These are phyloP conservation scores for Sepiola atlantica DNA, from an alignment of 2,888 invertebrate genomes.

Conservation along the genomic window DNA sequence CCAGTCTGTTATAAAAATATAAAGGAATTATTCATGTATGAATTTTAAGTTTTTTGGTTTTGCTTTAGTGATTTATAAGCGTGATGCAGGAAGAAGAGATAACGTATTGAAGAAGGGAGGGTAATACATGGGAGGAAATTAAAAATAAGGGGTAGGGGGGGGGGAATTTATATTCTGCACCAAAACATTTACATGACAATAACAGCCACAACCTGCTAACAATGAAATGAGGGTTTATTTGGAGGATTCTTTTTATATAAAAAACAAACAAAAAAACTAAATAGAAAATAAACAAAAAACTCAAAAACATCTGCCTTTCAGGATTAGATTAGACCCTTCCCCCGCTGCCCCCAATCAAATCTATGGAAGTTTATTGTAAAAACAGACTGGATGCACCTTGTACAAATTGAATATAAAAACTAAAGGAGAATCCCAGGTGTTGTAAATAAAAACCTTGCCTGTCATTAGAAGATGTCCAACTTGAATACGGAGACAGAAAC, in stretches of 20 bases:
- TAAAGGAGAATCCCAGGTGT: not conserved
- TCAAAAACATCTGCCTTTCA: not conserved
- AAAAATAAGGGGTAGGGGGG: too few relatives aligned
- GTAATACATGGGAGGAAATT: too few relatives aligned
- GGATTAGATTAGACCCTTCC: not conserved
- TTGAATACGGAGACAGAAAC: not conserved
- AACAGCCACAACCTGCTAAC: not conserved
- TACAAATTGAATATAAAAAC: not conserved
- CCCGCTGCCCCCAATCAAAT: too few relatives aligned
- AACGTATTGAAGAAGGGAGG: too few relatives aligned
- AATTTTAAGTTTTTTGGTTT: too few relatives aligned
- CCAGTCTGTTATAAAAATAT: too few relatives aligned
- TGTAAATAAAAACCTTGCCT: not conserved
- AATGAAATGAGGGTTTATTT: not conserved
- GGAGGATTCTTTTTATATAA: not conserved
- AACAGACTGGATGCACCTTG: not conserved
- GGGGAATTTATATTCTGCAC: not conserved
- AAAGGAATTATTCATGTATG: too few relatives aligned
- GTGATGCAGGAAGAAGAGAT: too few relatives aligned
- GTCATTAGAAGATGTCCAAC: not conserved
- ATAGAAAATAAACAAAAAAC: not conserved
- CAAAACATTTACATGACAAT: not conserved
- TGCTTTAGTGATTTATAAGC: too few relatives aligned
- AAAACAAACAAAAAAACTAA: not conserved
- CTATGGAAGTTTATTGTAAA: not conserved